Evolutionary conservation across 1,140 invertebrate genomes (phyloP).

Genomic region (Pygmarrhopalites habei): DNA sequence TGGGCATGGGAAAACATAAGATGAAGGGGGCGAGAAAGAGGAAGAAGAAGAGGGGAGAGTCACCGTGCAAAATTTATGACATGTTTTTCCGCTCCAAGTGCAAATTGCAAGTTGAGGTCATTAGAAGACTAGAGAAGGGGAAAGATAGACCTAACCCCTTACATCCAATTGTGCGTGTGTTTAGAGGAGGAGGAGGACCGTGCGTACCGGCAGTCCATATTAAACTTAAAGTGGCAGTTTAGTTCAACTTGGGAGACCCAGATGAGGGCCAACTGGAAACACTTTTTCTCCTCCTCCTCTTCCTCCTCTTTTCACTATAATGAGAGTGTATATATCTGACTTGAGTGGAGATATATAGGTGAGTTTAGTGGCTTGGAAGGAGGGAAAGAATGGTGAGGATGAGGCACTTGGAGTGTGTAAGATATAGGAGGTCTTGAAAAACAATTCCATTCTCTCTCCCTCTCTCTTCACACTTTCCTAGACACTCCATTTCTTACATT

Average conservation of each 20-base stretch:
- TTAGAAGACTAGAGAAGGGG: not conserved
- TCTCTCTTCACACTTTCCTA: not conserved
- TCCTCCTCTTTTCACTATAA: too few species aligned
- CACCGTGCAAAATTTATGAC: not conserved
- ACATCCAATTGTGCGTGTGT: not conserved
- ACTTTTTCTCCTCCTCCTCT: not conserved
- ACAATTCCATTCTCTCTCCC: not conserved
- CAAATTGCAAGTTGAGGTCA: conserved; percentile 3
- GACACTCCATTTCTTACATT: too few species aligned
- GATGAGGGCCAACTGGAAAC: not conserved
- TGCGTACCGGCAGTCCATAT: not conserved
- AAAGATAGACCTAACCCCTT: not conserved
- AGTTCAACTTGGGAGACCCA: not conserved
- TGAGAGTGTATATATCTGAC: too few species aligned
- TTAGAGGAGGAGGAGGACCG: not conserved
- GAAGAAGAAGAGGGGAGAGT: not conserved
- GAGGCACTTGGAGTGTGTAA: not conserved
- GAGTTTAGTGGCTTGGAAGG: not conserved
- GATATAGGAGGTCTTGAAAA: not conserved
- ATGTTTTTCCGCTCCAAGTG: conserved; percentile 3
- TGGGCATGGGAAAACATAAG: too few species aligned
- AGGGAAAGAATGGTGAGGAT: too few species aligned
- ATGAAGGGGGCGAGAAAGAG: too few species aligned
- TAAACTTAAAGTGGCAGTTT: not conserved
- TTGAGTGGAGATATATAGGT: not conserved